Evolutionary conservation across 1,140 invertebrate species (phyloP), one percentile per base, ranked within the genome.

Genomic region (Eciton burchellii): DNA sequence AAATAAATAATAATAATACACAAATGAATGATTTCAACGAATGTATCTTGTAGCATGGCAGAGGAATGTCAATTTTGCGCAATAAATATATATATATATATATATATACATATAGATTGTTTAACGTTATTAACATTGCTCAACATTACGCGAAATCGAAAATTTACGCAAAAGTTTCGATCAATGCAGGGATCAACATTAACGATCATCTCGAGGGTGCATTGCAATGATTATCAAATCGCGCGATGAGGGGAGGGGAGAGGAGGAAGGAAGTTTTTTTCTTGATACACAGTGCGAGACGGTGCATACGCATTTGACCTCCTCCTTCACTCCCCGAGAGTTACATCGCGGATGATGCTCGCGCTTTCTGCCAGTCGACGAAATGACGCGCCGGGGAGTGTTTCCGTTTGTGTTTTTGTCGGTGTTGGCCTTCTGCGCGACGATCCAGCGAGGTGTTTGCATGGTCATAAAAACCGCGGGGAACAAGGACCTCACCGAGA

Each of bases 341-440:
- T 59, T 21, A 56, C 56, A 66, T 29, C 43, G 59, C 59, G 57
- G 57, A 77, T 71, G 72, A 70, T 43, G 71, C 47, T 71, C 76
- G 54, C 35, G 76, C 59, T 65, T 65, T 54, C 62, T 62, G 87
- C 84, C 90, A 91, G 90, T 92, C 85, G 68, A 54, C 81, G 81
- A 89, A 89, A 92, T 91, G 89, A 88, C 87, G 84, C 65, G 86
- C 65, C 70, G 83, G 60, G 68, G 79, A 84, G 77, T 81, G 89
- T 87, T 89, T 88, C 86, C 76, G 62, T 68, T 83, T 12, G 41
- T 66, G 62, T 81, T 88, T 29, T 76, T 85, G 43, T 89, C 56
- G 45, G 83, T 65, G 79, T 82, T 72, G 21, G 56, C 29, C 45
- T 70, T 81, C 21, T 63, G 49, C 29, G 81, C 49, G n/a, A 68